Conservation (phyloP, 2,888 invertebrate species). For the Nowickia ferox region DNA sequence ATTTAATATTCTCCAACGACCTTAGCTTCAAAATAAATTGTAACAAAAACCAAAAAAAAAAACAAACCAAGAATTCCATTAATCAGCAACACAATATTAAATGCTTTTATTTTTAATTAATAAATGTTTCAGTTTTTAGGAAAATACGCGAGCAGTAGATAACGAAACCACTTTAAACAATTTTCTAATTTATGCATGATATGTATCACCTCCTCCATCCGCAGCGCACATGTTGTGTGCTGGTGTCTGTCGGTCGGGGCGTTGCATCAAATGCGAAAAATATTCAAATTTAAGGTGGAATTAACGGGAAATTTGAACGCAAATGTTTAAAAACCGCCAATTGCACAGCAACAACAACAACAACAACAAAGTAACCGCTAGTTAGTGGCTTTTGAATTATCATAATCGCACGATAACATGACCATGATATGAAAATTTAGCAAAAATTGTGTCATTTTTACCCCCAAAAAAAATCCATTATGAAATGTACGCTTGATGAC, state of each 20-base stretch:
- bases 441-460: conserved; percentile 35
- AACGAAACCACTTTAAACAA: conserved; percentile 18
- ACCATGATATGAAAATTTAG: conserved; percentile 57
- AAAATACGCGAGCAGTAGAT: conserved; percentile 2
- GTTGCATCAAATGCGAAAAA: conserved; percentile 24
- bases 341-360: conserved; percentile 9
- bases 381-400: neutral
- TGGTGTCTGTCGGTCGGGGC: neutral
- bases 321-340: conserved; percentile 28
- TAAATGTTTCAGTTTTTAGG: conserved; percentile 5
- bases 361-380: neutral
- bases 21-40: neutral
- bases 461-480: conserved; percentile 41
- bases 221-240: neutral
- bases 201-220: neutral
- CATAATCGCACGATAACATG: conserved; percentile 17
- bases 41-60: neutral
- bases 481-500: conserved; percentile 7
- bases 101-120: conserved; percentile 38
- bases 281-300: conserved; percentile 21
- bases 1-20: neutral
- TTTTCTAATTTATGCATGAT: conserved; percentile 33
- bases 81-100: neutral
- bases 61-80: neutral
- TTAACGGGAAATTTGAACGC: conserved; percentile 30